Conservation (phyloP, 2,888 invertebrate genomes). For the Mayetiola destructor region DNA sequence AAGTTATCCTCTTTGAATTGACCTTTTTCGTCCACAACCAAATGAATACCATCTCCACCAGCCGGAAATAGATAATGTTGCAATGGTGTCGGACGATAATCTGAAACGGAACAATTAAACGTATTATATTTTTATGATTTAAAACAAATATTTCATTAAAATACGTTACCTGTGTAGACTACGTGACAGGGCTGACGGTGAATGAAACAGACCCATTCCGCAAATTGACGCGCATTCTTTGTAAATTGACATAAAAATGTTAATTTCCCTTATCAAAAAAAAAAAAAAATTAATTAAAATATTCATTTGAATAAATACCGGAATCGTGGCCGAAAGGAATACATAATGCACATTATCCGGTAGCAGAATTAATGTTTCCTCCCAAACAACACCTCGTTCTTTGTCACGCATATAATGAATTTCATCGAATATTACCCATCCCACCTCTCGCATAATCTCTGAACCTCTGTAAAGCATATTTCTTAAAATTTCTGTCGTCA, state of each 20-base stretch:
- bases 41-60: conserved; percentile 89
- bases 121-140: no score
- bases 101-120: no score
- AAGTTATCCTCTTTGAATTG: conserved; percentile 96
- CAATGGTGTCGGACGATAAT: conserved; percentile 90
- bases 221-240: conserved; percentile 95
- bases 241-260: no score
- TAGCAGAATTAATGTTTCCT: conserved; percentile 87
- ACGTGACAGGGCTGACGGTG: conserved; percentile 97
- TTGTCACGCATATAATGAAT: conserved; percentile 99
- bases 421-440: conserved; percentile 99
- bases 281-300: no score
- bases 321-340: conserved; percentile 97
- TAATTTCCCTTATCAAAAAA: no score
- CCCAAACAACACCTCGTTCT: conserved; percentile 97
- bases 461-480: conserved; percentile 98
- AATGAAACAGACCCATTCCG: conserved; percentile 84
- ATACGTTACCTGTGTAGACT: conserved; percentile 95
- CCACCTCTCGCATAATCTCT: conserved; percentile 97
- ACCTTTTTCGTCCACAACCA: conserved; percentile 91
- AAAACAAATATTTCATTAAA: no score
- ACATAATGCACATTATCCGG: conserved; percentile 98
- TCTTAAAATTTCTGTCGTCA: conserved; percentile 99
- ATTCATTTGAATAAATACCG: no score
- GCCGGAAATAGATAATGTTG: conserved; percentile 97